phyloP scores from a whole-genome alignment of 1,140 invertebrate species.

The Aphelenchoides fujianensis region DNA sequence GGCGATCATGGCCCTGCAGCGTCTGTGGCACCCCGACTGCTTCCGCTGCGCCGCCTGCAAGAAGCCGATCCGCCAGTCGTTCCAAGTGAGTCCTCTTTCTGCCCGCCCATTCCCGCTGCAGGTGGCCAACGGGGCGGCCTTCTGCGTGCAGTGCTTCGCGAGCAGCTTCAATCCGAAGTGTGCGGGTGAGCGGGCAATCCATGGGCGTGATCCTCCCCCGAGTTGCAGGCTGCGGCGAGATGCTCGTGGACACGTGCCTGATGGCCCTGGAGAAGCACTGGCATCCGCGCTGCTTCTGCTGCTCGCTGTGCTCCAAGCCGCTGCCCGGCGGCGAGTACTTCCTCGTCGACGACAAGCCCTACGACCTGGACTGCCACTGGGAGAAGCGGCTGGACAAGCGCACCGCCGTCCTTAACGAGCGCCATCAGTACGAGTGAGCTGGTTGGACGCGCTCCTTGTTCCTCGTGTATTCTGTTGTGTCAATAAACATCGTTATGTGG shows the following conservation, averaged over 20 bases:
- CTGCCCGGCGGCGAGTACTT: constrained; percentile 66
- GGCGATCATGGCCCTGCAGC: constrained; percentile 51
- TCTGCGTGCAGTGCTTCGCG: constrained; percentile 57
- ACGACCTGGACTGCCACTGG: constrained; percentile 61
- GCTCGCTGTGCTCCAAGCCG: constrained; percentile 74
- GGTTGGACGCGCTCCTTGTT: background rate
- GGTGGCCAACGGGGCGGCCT: constrained; percentile 50
- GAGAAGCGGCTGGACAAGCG: constrained; percentile 52
- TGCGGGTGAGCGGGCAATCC: constrained; percentile 30
- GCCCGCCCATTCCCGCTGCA: constrained; percentile 6
- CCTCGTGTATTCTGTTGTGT: no score
- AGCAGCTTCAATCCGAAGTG: constrained; percentile 57
- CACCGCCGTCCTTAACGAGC: constrained; percentile 22
- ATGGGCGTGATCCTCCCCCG: background rate
- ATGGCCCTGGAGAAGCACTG: constrained; percentile 94
- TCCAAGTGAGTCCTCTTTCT: constrained; percentile 39
- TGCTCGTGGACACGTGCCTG: constrained; percentile 69
- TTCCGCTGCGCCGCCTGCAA: constrained; percentile 53
- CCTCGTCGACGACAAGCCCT: constrained; percentile 66
- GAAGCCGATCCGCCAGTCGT: constrained; percentile 57
- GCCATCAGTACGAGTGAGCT: constrained; percentile 23
- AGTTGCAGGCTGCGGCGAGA: constrained; percentile 53
- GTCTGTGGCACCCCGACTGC: constrained; percentile 58
- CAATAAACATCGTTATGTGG: no score
- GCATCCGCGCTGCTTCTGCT: constrained; percentile 94